Evolutionary conservation across 1,140 invertebrate species (phyloP), one percentile per base, ranked within the genome.

Genomic region (Macrobrachium nipponense): DNA sequence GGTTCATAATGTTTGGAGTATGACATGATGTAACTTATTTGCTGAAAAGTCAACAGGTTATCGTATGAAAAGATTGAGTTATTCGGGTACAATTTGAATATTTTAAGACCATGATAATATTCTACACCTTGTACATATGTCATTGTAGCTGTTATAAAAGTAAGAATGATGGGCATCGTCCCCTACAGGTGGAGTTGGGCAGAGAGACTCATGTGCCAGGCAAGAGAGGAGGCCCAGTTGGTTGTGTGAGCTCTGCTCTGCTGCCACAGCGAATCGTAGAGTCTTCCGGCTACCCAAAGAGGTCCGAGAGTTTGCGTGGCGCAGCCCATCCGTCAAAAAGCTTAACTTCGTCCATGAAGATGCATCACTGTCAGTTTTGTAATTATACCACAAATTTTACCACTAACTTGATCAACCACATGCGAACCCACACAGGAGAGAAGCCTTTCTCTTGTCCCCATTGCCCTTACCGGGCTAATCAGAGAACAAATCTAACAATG

Each of bases 101-200:
- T 36, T 51, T 10, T 51, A 51, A 51, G 51, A 51, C 2, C 51
- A 3, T 51, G 51, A 6, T 51, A 51, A 10, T 8, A 51, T 51
- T 51, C 8, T 51, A 10, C 12, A 51, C 8, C 7, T 51, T 51
- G 51, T 51, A 51, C 10, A 51, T 51, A 12, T 51, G 12, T 12
- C 7, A 2, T 51, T 51, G 51, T 51, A 51, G 73, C 59, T 76
- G 36, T 58, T 76, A 43, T 80, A 23, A 36, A 61, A 61, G 43
- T 80, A 61, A 61, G 60, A 44, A 64, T 82, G 84, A 80, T 80
- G 84, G 84, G 84, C 51, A 51, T 51, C 84, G 78, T 86, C 84
- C 84, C 78, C 84, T 86, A 86, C 84, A 86, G 84, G 84, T 86
- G 84, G 84, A 78, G 84, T 61, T 86, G 84, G 84, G 84, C 84